A percentile compares a stretch with the other conserved stretches of the same genome.
phyloP scores from a whole-genome alignment of 2,888 invertebrate genomes.

The Pogonocherus hispidulus region DNA sequence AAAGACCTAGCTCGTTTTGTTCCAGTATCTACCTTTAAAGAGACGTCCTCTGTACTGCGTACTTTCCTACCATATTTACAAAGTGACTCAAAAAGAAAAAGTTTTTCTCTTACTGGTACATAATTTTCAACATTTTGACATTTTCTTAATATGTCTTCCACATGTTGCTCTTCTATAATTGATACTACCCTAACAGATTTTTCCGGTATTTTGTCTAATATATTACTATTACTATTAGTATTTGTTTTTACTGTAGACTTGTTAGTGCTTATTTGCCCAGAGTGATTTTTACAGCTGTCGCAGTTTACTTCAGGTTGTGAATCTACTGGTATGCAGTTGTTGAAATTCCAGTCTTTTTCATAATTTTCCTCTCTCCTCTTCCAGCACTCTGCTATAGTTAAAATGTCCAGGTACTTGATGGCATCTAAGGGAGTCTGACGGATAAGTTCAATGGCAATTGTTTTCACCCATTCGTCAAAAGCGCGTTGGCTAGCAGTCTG shows the following conservation, averaged over 20 bases:
- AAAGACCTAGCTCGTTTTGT: conserved; percentile 76
- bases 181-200: conserved; percentile 1
- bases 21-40: conserved; percentile 63
- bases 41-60: conserved; percentile 77
- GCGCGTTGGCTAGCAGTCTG: conserved; percentile 80
- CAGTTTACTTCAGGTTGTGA: conserved; percentile 24
- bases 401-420: conserved; percentile 80
- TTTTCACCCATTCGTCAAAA: conserved; percentile 82
- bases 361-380: conserved; percentile 46
- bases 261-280: conserved; percentile 10
- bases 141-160: conserved; percentile 70
- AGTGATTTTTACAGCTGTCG: conserved; percentile 36
- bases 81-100: conserved; percentile 79
- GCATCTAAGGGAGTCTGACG: conserved; percentile 82
- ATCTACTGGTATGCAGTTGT: conserved; percentile 26
- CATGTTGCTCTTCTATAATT: conserved; percentile 65
- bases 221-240: conserved; percentile 9
- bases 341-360: conserved; percentile 62
- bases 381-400: conserved; percentile 71
- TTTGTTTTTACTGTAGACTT: not conserved
- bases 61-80: conserved; percentile 75
- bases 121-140: conserved; percentile 75
- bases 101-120: conserved; percentile 79
- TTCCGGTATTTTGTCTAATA: conserved; percentile 8
- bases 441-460: conserved; percentile 81